A percentile compares a stretch with the other conserved stretches of the same genome.
phyloP scores from a whole-genome alignment of 2,113 vertebrate genomes.

The Albula goreensis region DNA sequence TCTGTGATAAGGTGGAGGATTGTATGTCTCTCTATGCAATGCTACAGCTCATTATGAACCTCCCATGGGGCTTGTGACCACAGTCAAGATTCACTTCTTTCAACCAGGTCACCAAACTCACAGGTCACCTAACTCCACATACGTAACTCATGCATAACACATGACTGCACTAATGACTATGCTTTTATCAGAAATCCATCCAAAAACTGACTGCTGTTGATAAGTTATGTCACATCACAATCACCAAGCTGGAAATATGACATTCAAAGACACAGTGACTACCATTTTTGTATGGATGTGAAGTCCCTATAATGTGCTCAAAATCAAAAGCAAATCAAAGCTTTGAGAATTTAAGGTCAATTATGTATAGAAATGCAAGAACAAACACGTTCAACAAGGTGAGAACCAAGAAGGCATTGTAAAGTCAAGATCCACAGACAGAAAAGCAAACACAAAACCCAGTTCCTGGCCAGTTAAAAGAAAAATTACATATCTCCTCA shows the following conservation, averaged over 20 bases:
- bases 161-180: not conserved
- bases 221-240: not conserved
- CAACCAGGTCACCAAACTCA: too few species aligned
- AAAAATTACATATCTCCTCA: not conserved
- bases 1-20: not conserved
- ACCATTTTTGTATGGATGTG: too few species aligned
- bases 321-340: too few species aligned
- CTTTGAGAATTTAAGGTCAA: too few species aligned
- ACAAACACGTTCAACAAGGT: not conserved
- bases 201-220: not conserved
- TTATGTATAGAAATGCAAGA: not conserved
- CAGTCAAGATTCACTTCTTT: not conserved
- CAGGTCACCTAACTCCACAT: too few species aligned
- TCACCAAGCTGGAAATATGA: not conserved
- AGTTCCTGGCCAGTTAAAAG: not conserved
- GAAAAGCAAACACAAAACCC: not conserved
- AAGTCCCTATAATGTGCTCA: too few species aligned
- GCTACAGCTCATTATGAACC: not conserved
- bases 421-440: constrained; percentile 1
- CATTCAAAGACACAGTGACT: too few species aligned
- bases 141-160: not conserved
- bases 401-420: not conserved
- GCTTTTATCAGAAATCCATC: not conserved
- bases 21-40: not conserved
- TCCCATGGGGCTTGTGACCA: too few species aligned